Evolutionary conservation across 2,113 vertebrate genomes (phyloP), one percentile per base, ranked within the genome.

Genomic region (Gobiocypris rarus): DNA sequence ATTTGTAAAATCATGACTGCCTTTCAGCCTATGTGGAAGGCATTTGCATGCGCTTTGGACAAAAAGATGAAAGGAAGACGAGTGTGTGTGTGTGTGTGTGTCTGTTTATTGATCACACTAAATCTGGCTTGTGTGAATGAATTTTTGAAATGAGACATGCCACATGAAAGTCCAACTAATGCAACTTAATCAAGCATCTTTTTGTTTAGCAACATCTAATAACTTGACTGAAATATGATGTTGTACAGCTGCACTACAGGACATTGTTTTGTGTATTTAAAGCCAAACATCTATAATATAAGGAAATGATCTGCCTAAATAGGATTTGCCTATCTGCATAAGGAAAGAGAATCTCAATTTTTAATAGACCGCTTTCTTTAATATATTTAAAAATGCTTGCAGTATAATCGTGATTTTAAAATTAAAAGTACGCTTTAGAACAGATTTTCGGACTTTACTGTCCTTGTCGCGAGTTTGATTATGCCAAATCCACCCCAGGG

Each of bases 291-390:
- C 28, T 77, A 28, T 52, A 69, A 38, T 52, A 45, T 17, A 5
- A 74, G 50, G 28, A 9, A 63, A 5, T 71, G 38, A 73, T 77
- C 70, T 52, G 79, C 48, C 26, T 85, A 84, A 88, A 82, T 85
- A 54, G 84, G 38, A 15, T 50, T 73, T 19, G n/a, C 52, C 69
- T 61, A 45, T 59, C 81, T 87, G 74, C 85, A 77, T 79, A 88
- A 83, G 89, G 83, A 89, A 89, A 82, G 86, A 70, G 84, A 88
- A 89, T 77, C 79, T 92, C 82, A 41, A 92, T 92, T 85, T 91
- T 92, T 92, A 82, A 89, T 85, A 56, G 52, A 88, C 34, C 7
- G 82, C 59, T 89, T 88, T 91, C 90, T 93, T 94, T 86, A 92
- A 91, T 86, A 88, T 79, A 13, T 86, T 91, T 89, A 82, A 91